Evolutionary conservation across 2,113 vertebrate species (phyloP), one percentile per base, ranked within the genome.

Genomic region (Mobula hypostoma): DNA sequence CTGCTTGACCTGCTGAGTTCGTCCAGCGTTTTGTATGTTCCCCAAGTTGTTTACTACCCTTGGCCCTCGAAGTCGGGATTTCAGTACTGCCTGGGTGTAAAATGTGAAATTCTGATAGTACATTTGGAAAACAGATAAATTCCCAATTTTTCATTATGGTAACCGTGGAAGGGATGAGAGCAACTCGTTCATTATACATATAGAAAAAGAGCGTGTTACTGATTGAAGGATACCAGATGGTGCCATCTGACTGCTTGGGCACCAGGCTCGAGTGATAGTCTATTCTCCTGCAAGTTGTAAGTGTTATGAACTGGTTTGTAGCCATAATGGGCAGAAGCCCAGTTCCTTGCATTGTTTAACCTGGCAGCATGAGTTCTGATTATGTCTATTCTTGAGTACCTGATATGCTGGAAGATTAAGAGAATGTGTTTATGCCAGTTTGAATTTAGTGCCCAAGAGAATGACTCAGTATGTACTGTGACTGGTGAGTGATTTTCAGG

Each of bases 161-260:
- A 5, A 74, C 5, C 1, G 21, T 21, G 21, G 72, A 74, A 24
- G 72, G 72, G 72, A 66, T 90, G 85, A 68, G 85, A 63, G 63
- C 61, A 66, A 66, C 11, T 88, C 12, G 63, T 66, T 63, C 63
- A 88, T 88, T 88, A 66, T 88, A 66, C 85, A 90, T 90, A 66
- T 66, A 90, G n/a, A 32, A 19, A 48, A 12, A 17, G 61, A 66
- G 58, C 24, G 58, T 61, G 27, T 63, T 88, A 61, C 61, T 90
- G 85, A 90, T 66, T 90, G 29, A 90, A 68, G 29, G 85, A 19
- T 90, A 63, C 85, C 85, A 90, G 63, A 90, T 90, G 61, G 85
- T 90, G 85, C 85, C 85, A 90, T 90, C 85, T 90, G 77, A 63
- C n/a, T 90, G 5, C 17, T 2, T 90, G 66, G 85, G 85, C 85